Evolutionary conservation across 2,113 vertebrate species (phyloP), one percentile per base, ranked within the genome.

Genomic region (Aldabrachelys gigantea): DNA sequence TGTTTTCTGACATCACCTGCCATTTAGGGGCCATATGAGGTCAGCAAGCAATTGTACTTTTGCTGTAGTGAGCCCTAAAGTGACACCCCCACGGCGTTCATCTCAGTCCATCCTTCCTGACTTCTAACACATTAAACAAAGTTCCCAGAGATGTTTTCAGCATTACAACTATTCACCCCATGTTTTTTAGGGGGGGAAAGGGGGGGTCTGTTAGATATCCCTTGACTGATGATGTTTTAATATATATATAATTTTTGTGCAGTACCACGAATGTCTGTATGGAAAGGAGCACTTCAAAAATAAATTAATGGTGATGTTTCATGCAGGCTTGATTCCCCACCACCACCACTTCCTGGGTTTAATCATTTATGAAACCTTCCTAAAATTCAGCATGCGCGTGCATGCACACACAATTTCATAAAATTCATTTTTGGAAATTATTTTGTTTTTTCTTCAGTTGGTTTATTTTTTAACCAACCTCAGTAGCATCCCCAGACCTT

Each of bases 211-310:
- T 65, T 78, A 53, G 80, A 82, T 29, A 80, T 35, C 35, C 85
- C 75, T n/a, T 53, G 0, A 24, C 2, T 78, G 89, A 25, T 82
- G 31, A 35, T 13, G 35, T 8, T 38, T 87, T 7, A 2, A 38
- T 80, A 82, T 25, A 47, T 24, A 47, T 24, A 62, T n/a, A 88
- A 53, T 0, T 4, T n/a, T 54, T 1, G 0, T 6, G 31, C 89
- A 44, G 84, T 0, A 0, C 22, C 1, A 5, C 1, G 22, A 29
- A 35, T 14, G 1, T 1, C 56, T 86, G n/a, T 27, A 0, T 0
- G 69, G 84, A n/a, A 27, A 80, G 87, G 79, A 41, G 84, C 4
- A 5, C 54, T 79, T 84, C 10, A 59, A 62, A 81, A 62, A 88
- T n/a, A 22, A 24, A n/a, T 52, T 72, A 53, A 25, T 29, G 49